Conservation (phyloP, 2,888 invertebrate species). For the Monopis laevigella region DNA sequence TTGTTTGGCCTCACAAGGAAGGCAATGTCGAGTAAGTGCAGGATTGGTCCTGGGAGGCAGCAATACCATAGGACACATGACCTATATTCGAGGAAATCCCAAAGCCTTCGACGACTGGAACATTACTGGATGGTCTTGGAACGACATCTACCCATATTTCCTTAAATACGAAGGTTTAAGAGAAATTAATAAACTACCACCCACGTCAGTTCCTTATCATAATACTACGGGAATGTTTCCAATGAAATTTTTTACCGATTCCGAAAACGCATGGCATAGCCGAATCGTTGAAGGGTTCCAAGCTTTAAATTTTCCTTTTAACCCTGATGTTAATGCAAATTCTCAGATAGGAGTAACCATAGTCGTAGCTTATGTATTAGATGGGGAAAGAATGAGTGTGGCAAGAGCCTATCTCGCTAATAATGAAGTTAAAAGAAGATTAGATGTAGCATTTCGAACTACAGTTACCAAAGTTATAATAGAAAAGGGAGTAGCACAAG, state of each 20-base stretch:
- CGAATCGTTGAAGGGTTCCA: constrained; percentile 2
- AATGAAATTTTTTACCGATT: not conserved
- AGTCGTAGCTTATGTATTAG: constrained; percentile 2
- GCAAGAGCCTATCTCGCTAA: constrained; percentile 7
- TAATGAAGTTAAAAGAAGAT: not conserved
- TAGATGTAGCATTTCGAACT: not conserved
- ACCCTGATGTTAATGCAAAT: constrained; percentile 7
- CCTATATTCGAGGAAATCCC: constrained; percentile 9
- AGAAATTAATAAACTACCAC: not conserved
- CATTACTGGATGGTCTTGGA: constrained; percentile 7
- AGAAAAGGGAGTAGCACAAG: constrained; percentile 1
- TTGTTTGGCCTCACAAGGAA: constrained; percentile 2
- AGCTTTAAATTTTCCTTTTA: constrained; percentile 1
- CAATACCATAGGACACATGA: constrained; percentile 6
- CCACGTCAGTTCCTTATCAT: not conserved
- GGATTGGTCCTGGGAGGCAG: constrained; percentile 9
- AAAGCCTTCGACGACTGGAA: constrained; percentile 13
- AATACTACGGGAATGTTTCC: constrained; percentile 2
- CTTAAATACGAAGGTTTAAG: constrained; percentile 5
- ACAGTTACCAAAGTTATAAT: constrained; percentile 2
- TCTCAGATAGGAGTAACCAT: constrained; percentile 7
- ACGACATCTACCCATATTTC: constrained; percentile 7
- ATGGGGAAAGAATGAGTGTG: constrained; percentile 7
- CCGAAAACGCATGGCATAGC: constrained; percentile 6
- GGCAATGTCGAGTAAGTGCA: constrained; percentile 4